Percentiles rank a stretch among this genome's conserved stretches.
Evolutionary conservation across 2,797 vertebrate genomes (phyloP).

Genomic region (Poecile montanus): DNA sequence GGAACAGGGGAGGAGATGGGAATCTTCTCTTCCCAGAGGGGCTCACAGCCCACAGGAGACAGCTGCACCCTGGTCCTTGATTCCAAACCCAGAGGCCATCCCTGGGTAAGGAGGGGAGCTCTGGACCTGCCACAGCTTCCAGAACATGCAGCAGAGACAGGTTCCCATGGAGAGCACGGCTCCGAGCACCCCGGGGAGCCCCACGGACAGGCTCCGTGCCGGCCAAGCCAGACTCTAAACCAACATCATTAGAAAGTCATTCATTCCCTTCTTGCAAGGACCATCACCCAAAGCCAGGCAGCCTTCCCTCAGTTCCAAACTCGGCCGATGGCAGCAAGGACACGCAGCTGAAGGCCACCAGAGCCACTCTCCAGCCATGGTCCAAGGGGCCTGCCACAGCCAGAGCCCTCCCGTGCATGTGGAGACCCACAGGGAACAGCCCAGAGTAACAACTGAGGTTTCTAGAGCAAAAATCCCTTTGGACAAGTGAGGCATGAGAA

Average conservation of each 20-base stretch:
- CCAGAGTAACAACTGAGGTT: background rate
- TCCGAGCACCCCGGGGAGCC: background rate
- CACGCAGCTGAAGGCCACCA: background rate
- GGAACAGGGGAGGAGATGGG: background rate
- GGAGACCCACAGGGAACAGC: background rate
- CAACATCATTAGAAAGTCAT: background rate
- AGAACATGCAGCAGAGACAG: background rate
- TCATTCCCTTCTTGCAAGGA: background rate
- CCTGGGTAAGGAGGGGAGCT: background rate
- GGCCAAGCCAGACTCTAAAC: background rate
- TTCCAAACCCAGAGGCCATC: background rate
- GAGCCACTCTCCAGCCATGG: background rate
- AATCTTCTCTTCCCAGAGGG: background rate
- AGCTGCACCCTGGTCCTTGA: background rate
- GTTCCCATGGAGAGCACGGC: accelerated
- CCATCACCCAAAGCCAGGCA: background rate
- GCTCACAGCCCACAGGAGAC: background rate
- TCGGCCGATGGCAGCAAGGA: background rate
- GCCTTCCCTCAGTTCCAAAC: background rate
- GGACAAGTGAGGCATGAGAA: background rate
- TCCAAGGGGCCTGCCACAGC: background rate
- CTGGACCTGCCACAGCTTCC: background rate
- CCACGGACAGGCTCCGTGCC: background rate
- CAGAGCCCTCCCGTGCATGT: background rate
- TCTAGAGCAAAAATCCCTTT: background rate